phyloP scores from a whole-genome alignment of 2,888 invertebrate genomes.

The Zele albiditarsus region DNA sequence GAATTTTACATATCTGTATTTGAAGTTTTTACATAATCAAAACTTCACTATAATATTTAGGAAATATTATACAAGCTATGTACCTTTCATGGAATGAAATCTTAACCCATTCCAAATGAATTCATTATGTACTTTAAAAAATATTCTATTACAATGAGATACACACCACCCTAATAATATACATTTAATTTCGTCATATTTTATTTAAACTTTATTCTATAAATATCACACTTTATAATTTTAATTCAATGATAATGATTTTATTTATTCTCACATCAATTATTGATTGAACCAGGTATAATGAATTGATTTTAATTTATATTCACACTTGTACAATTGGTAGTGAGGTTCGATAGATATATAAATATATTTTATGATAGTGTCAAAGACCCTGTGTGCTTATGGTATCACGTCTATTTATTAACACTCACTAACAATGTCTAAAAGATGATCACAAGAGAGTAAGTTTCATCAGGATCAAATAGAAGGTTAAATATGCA shows the following conservation, averaged over 20 bases:
- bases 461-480: slow-evolving; percentile 8
- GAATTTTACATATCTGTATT: no score
- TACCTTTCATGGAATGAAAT: no score
- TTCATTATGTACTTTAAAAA: no score
- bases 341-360: background rate
- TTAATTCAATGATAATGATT: background rate
- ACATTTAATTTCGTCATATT: no score
- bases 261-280: background rate
- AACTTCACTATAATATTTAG: no score
- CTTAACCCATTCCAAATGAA: no score
- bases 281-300: background rate
- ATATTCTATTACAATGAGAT: no score
- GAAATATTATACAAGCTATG: no score
- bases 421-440: background rate
- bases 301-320: background rate
- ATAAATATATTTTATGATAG: background rate
- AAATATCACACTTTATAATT: background rate
- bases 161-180: no score
- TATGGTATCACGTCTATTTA: slow-evolving; percentile 6
- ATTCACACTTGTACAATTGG: no score
- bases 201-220: no score
- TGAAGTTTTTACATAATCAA: no score
- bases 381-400: background rate
- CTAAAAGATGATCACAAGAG: background rate
- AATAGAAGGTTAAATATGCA: slow-evolving; percentile 20